A percentile compares a stretch with the other conserved stretches of the same genome.
These are phyloP conservation scores for Diorhabda sublineata DNA, from an alignment of 1,140 invertebrate species.

Conservation along the genomic window DNA sequence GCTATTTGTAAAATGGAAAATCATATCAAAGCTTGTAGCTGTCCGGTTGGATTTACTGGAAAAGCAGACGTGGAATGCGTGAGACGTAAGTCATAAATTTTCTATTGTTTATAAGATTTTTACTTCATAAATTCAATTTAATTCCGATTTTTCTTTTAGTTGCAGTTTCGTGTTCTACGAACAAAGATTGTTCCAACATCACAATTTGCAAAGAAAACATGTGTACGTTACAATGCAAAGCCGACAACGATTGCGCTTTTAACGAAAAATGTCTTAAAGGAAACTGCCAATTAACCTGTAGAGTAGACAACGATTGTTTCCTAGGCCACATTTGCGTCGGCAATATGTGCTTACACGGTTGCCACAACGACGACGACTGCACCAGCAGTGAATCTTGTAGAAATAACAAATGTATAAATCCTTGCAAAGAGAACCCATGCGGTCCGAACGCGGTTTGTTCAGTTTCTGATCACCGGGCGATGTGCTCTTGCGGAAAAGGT, in stretches of 20 bases:
- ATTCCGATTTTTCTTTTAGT: slow-evolving; percentile 50
- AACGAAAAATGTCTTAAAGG: slow-evolving; percentile 83
- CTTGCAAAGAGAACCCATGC: slow-evolving; percentile 72
- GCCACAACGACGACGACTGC: slow-evolving; percentile 82
- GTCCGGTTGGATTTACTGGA: slow-evolving; percentile 81
- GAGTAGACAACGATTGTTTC: slow-evolving; percentile 87
- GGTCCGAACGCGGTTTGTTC: slow-evolving; percentile 79
- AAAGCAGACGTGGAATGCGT: slow-evolving; percentile 81
- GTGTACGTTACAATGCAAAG: slow-evolving; percentile 68
- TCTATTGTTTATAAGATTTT: not conserved
- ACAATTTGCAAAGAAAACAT: slow-evolving; percentile 69
- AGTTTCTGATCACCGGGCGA: slow-evolving; percentile 75
- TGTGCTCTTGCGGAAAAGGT: slow-evolving; percentile 71
- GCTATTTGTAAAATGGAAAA: slow-evolving; percentile 72
- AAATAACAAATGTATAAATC: slow-evolving; percentile 74
- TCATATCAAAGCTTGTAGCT: slow-evolving; percentile 76
- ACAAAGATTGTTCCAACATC: slow-evolving; percentile 63
- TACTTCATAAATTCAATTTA: slow-evolving; percentile 3
- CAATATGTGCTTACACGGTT: slow-evolving; percentile 81
- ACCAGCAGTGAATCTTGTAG: slow-evolving; percentile 74
- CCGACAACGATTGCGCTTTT: slow-evolving; percentile 82
- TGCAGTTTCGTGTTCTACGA: slow-evolving; percentile 68
- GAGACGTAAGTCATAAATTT: slow-evolving; percentile 58
- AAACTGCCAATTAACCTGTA: slow-evolving; percentile 79
- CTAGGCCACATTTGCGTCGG: slow-evolving; percentile 82